Evolutionary conservation across 2,888 invertebrate species (phyloP).

Genomic region (Corbicula japonica): DNA sequence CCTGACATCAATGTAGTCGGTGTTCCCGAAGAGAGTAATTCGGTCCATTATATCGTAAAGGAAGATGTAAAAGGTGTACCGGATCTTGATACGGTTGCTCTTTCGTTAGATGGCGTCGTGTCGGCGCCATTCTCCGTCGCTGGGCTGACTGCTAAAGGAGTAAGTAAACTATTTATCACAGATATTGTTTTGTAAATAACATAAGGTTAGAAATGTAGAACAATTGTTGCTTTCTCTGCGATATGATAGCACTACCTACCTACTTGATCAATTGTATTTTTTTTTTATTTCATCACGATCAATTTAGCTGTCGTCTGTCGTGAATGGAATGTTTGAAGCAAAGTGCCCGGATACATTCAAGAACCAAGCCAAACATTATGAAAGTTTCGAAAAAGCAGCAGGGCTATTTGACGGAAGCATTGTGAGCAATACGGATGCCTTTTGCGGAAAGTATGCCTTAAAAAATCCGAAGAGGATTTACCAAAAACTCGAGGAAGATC

Average conservation of each 20-base stretch:
- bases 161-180: too few relatives aligned
- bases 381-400: conserved; percentile 44
- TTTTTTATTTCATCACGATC: too few relatives aligned
- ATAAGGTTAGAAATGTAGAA: too few relatives aligned
- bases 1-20: conserved; percentile 45
- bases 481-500: conserved; percentile 25
- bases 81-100: conserved; percentile 46
- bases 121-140: conserved; percentile 53
- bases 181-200: too few relatives aligned
- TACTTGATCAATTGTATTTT: too few relatives aligned
- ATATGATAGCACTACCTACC: too few relatives aligned
- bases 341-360: conserved; percentile 52
- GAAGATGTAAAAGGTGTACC: conserved; percentile 45
- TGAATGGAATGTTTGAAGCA: conserved; percentile 52
- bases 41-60: conserved; percentile 1
- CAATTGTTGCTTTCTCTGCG: too few relatives aligned
- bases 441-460: conserved; percentile 66
- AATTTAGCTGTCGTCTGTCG: conserved; percentile 14
- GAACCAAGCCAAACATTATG: conserved; percentile 26
- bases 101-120: conserved; percentile 38
- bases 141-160: conserved; percentile 18
- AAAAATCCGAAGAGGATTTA: conserved; percentile 63
- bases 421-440: conserved; percentile 58
- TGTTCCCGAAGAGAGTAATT: conserved; percentile 17
- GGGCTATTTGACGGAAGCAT: conserved; percentile 27